Evolutionary conservation across 2,888 invertebrate species (phyloP), one percentile per base, ranked within the genome.

Genomic region (Ptilodon capucinus): DNA sequence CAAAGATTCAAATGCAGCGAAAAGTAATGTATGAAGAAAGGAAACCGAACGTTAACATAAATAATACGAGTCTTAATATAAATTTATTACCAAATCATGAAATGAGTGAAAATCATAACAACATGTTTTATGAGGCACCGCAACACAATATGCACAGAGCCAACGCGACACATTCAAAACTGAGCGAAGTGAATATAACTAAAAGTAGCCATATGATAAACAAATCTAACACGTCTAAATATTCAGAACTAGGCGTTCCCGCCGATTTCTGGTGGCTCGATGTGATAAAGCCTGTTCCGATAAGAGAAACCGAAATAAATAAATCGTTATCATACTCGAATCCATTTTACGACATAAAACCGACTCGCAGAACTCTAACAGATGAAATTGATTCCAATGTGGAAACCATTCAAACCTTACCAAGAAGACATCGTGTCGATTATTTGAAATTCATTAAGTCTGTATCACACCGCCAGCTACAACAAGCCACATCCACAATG

Each of bases 21-120:
- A 28, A n/a, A 28, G 28, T n/a, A 0, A n/a, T 28, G 28, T 28
- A n/a, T 28, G 28, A 28, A n/a, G 28, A 28, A 4, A 11, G n/a
- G 11, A 28, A 28, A 28, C 28, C 23, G 2, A 7, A 23, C 5
- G 9, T n/a, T n/a, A 28, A 28, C 28, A 28, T 57, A 16, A 66
- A 64, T 34, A 57, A 60, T 46, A 64, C 55, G 9, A 79, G 75
- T 48, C 63, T 81, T 28, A 80, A 84, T 50, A 58, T 85, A 40
- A 81, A 83, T 60, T 68, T 85, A 54, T 62, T 80, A 58, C 79
- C 80, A 13, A 58, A 40, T 44, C 30, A 42, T 23, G 30, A 35
- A 54, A 38, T 16, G 2, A 16, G 8, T 34, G 16, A 34, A 2
- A 6, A 8, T 34, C 3, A 34, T n/a, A 34, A 34, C 4, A 14